Evolutionary conservation across 2,797 vertebrate species (phyloP), one percentile per base, ranked within the genome.

Genomic region (Phoeniculus purpureus): DNA sequence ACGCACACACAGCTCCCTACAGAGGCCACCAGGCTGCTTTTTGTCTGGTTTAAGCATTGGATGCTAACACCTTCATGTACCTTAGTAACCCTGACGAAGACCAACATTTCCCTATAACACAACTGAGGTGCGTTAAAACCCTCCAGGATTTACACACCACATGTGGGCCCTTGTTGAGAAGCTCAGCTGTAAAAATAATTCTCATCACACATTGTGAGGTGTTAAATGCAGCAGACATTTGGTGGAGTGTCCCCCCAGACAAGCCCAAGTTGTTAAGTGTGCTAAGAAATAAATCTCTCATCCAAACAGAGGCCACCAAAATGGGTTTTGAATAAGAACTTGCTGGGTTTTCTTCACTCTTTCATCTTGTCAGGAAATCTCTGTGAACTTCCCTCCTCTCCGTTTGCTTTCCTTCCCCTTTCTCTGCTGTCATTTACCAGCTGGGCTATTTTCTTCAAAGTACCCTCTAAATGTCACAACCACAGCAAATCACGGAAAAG

Each of bases 101-200:
- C n/a, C 72, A 75, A 45, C 31, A 22, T 60, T 84, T 85, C 47
- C 48, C 52, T 75, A 51, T 62, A 78, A 58, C 45, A 65, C 45
- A 56, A 26, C 37, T 32, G 81, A 91, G 81, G 43, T 81, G 84
- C 17, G 47, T 65, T 91, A 84, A 94, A 93, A 58, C 64, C 15
- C 73, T 60, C 20, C 68, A 87, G 73, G 79, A 65, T 83, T 94
- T 87, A 83, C 76, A 54, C 52, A 45, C 25, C 54, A 31, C 66
- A 60, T 81, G 23, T 43, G 70, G 62, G 70, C 27, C 56, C 51
- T 32, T 37, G 66, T 71, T 60, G 72, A 87, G 88, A 78, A 90
- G 66, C 60, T 92, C 95, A 92, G 93, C 94, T 95, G 92, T 94
- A 94, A 96, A 92, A 96, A 95, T 95, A 96, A 54, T 89, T 89